Conservation (phyloP, 2,113 vertebrate species). For the Clarias magur region DNA sequence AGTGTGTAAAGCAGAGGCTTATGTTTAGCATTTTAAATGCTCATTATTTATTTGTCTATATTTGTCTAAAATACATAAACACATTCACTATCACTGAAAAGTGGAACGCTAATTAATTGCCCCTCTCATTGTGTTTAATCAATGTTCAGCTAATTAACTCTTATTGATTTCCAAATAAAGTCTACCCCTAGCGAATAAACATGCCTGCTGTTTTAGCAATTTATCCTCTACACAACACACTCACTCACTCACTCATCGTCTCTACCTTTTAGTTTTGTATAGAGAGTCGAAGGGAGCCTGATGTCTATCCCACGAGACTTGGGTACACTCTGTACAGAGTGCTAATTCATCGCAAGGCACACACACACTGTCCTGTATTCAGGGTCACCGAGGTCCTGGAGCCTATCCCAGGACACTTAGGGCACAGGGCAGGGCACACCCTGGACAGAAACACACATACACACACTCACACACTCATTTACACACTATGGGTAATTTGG, state of each 20-base stretch:
- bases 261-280: background rate
- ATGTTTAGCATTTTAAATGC: background rate
- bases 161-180: background rate
- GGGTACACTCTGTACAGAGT: too few species aligned
- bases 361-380: too few species aligned
- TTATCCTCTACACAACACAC: background rate
- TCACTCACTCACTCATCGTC: too few species aligned
- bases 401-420: too few species aligned
- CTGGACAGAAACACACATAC: too few species aligned
- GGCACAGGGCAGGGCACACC: too few species aligned
- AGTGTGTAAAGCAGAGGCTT: background rate
- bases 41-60: background rate
- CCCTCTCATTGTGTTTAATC: background rate
- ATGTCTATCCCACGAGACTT: too few species aligned
- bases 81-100: background rate
- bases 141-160: background rate
- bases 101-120: background rate
- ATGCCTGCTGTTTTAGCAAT: background rate
- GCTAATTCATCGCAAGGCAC: too few species aligned
- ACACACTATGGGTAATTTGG: too few species aligned
- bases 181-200: background rate
- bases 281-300: too few species aligned
- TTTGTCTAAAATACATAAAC: background rate
- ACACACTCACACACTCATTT: too few species aligned
- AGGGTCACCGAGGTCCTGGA: too few species aligned